A percentile compares a stretch with the other conserved stretches of the same genome.
phyloP scores from a whole-genome alignment of 2,113 vertebrate genomes.

The Chaetops frenatus region DNA sequence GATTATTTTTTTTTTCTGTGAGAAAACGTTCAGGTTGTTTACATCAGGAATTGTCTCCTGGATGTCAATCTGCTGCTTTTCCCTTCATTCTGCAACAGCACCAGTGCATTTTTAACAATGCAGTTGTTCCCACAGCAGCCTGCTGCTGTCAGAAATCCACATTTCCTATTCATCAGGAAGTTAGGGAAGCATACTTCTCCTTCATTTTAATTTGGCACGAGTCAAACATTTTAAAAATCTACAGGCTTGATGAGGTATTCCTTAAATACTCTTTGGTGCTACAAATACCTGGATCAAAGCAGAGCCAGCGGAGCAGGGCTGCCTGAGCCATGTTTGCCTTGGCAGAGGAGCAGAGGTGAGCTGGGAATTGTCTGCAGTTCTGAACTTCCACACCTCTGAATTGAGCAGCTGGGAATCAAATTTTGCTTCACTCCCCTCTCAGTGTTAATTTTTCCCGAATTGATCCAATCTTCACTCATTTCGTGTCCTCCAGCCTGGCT shows the following conservation, averaged over 20 bases:
- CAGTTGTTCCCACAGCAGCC: neutral
- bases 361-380: neutral
- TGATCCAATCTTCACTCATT: neutral
- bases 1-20: neutral
- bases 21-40: neutral
- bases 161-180: neutral
- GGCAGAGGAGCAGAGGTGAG: neutral
- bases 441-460: neutral
- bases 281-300: neutral
- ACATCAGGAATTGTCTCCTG: neutral
- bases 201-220: neutral
- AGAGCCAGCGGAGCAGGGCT: neutral
- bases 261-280: neutral
- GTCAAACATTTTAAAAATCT: neutral
- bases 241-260: neutral
- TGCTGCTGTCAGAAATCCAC: neutral
- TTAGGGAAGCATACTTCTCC: neutral
- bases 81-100: neutral
- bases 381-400: neutral
- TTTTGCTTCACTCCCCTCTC: neutral
- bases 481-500: neutral
- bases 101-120: neutral
- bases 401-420: neutral
- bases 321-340: fast-evolving
- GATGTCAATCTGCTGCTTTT: neutral